Evolutionary conservation across 2,797 vertebrate genomes (phyloP).

Genomic region (Bryconaethiops microstoma): DNA sequence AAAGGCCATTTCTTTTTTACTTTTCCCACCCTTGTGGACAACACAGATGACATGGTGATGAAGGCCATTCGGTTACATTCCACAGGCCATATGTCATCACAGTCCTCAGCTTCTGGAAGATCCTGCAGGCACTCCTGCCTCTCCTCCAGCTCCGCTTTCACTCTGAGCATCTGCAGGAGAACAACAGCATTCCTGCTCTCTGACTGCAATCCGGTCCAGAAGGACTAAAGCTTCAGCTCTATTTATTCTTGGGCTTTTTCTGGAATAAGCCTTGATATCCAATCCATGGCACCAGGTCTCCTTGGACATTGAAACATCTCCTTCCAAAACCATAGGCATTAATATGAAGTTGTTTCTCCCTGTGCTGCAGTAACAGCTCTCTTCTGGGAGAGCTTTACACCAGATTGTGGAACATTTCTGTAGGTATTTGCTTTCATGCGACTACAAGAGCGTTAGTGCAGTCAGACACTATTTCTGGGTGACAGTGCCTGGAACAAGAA

Average conservation of each 20-base stretch:
- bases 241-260: background rate
- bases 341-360: no score
- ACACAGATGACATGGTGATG: slow-evolving; percentile 15
- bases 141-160: background rate
- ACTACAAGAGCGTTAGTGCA: no score
- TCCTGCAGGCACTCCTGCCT: slow-evolving; percentile 2
- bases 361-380: no score
- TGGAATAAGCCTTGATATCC: background rate
- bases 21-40: background rate
- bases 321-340: no score
- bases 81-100: slow-evolving; percentile 28
- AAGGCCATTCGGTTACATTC: slow-evolving; percentile 32
- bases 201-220: slow-evolving; percentile 10
- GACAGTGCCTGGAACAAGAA: no score
- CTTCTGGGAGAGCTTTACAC: no score
- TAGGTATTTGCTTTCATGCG: no score
- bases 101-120: slow-evolving; percentile 20
- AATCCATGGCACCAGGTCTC: slow-evolving; percentile 18
- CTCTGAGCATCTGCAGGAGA: background rate
- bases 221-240: background rate
- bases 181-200: slow-evolving; percentile 30
- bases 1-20: no score
- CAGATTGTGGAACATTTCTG: no score
- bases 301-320: background rate
- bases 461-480: no score